Percentiles rank a stretch among this genome's conserved stretches.
These are phyloP conservation scores for Ochlodes sylvanus DNA, from an alignment of 2,888 invertebrate species.

Conservation along the genomic window DNA sequence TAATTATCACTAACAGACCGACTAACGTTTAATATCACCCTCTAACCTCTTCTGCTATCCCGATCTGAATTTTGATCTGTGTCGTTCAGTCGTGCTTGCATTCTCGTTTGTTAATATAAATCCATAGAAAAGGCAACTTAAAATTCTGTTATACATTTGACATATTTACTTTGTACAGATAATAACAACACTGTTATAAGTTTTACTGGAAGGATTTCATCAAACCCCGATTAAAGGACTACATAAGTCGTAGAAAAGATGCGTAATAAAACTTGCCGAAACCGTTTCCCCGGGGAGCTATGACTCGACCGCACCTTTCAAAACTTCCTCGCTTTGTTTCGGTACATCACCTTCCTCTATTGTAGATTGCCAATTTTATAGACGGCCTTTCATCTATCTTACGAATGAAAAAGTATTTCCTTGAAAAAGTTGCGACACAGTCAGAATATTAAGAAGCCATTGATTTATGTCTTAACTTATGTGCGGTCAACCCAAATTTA, in stretches of 20 bases:
- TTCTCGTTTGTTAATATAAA: too few relatives aligned
- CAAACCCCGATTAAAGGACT: constrained; percentile 13
- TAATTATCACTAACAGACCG: too few relatives aligned
- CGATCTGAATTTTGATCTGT: too few relatives aligned
- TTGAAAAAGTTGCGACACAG: constrained; percentile 5
- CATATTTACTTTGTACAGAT: too few relatives aligned
- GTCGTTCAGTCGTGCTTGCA: too few relatives aligned
- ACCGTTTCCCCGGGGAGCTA: constrained; percentile 68
- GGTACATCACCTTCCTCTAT: constrained; percentile 51
- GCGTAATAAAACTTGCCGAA: constrained; percentile 56
- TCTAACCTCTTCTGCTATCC: too few relatives aligned
- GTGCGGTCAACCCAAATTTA: not conserved
- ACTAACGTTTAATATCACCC: too few relatives aligned
- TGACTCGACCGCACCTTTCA: constrained; percentile 73
- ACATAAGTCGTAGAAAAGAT: constrained; percentile 5
- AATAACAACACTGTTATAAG: too few relatives aligned
- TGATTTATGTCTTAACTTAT: not conserved
- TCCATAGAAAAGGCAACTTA: too few relatives aligned
- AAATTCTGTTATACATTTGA: too few relatives aligned
- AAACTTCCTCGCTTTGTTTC: constrained; percentile 62
- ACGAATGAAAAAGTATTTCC: constrained; percentile 14
- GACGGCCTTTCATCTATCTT: constrained; percentile 30
- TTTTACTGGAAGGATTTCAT: not conserved
- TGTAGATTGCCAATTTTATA: constrained; percentile 57
- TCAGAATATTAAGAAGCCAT: constrained; percentile 15